Conservation (phyloP, 2,888 invertebrate species). For the Ormyrus thymus region DNA sequence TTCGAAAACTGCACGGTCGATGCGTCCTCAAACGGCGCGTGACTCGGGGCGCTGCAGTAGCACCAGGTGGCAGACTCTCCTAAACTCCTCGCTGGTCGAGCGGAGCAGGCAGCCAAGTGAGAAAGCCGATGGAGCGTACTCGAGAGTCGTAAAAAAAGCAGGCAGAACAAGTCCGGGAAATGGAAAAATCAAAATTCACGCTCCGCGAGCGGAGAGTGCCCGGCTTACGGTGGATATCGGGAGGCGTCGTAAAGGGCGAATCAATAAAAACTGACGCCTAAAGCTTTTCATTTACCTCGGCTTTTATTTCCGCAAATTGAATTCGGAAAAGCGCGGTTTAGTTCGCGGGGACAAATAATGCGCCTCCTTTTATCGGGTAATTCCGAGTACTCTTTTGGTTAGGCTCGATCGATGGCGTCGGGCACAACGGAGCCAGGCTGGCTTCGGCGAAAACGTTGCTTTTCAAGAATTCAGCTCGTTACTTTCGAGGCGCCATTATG, state of each 20-base stretch:
- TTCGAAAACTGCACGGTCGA: slow-evolving; percentile 41
- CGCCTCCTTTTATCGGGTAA: slow-evolving; percentile 16
- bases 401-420: neutral
- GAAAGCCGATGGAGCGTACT: slow-evolving; percentile 39
- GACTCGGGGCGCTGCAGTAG: neutral
- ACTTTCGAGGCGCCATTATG: neutral
- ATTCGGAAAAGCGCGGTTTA: slow-evolving; percentile 35
- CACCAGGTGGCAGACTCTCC: slow-evolving; percentile 22
- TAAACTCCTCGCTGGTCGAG: neutral
- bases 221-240: neutral
- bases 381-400: neutral
- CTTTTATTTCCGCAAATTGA: slow-evolving; percentile 46
- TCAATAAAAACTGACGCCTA: slow-evolving; percentile 44
- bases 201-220: neutral
- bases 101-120: slow-evolving; percentile 38
- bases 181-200: slow-evolving; percentile 54
- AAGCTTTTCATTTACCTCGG: slow-evolving; percentile 49
- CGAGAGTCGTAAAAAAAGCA: slow-evolving; percentile 38
- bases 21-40: slow-evolving; percentile 49
- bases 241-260: slow-evolving; percentile 34
- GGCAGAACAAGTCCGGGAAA: slow-evolving; percentile 16
- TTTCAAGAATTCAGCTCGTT: neutral
- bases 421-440: neutral
- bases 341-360: slow-evolving; percentile 9
- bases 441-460: neutral